Evolutionary conservation across 2,797 vertebrate genomes (phyloP), one percentile per base, ranked within the genome.

Genomic region (Euphonia xanthogaster): DNA sequence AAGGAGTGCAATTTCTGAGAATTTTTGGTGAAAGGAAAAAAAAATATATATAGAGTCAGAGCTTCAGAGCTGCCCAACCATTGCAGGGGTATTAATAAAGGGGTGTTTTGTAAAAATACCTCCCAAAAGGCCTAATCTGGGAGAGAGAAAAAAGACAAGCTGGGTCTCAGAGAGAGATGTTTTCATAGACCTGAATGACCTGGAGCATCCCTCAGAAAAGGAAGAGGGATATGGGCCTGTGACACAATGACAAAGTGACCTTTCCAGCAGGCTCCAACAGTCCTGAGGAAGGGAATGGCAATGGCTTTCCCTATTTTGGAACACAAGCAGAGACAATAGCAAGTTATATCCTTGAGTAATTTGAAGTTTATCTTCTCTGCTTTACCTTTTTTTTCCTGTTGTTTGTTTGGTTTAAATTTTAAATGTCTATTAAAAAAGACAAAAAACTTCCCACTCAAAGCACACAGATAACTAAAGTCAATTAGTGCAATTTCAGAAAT

Each of bases 151-250:
- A 50, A 75, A 61, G 13, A 28, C 5, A 58, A 1, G 5, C 20
- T 55, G 44, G 6, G 5, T 37, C 13, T 25, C 30, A 62, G 23
- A 87, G 18, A 20, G 8, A 54, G 14, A 37, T 5, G 7, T 58
- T 85, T 89, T 23, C 24, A 40, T 19, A 74, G n/a, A 37, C 7
- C 14, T 61, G 18, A 31, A 8, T 33, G 35, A 11, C 20, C n/a
- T 63, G 42, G 20, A 77, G 42, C 18, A 42, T 33, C 5, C 25
- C 30, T 33, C 33, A 24, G 14, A 50, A 66, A 60, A 35, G 8
- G 21, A 40, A 44, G 14, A 55, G 17, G 11, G 11, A 11, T 18
- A 10, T 1, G 1, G 6, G 4, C 10, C n/a, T 37, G 23, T 63
- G 51, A 31, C 4, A 3, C 28, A 31, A 10, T 1, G 6, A 39